phyloP scores from a whole-genome alignment of 2,113 vertebrate species.

The Aspidoscelis tigris region DNA sequence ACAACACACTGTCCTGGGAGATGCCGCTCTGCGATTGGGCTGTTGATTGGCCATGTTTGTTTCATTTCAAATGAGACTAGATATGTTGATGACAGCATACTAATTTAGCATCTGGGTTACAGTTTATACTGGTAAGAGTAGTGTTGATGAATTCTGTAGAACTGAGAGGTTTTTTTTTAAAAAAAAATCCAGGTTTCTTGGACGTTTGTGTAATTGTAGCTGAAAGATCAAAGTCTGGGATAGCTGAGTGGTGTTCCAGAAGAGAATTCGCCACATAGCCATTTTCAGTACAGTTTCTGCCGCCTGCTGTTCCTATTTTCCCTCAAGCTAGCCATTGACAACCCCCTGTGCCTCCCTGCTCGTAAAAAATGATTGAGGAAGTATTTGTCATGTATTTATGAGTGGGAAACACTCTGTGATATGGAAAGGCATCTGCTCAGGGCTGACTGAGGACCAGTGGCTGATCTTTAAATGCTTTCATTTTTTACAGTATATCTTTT shows the following conservation, averaged over 20 bases:
- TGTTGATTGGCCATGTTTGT: slow-evolving; percentile 88
- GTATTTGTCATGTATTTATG: slow-evolving; percentile 99
- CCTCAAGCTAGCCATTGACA: slow-evolving; percentile 93
- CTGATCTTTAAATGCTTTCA: slow-evolving; percentile 77
- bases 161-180: slow-evolving; percentile 58
- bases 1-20: slow-evolving; percentile 87
- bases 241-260: slow-evolving; percentile 97
- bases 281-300: slow-evolving; percentile 93
- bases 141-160: slow-evolving; percentile 66
- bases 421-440: slow-evolving; percentile 90
- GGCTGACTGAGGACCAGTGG: slow-evolving; percentile 83
- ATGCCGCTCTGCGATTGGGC: slow-evolving; percentile 95
- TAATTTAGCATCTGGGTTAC: slow-evolving; percentile 82
- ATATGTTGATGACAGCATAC: slow-evolving; percentile 90
- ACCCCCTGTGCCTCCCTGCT: slow-evolving; percentile 97
- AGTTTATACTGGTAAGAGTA: slow-evolving; percentile 80
- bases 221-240: slow-evolving; percentile 93
- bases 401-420: slow-evolving; percentile 94
- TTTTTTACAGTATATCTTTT: slow-evolving; percentile 78
- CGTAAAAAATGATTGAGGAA: slow-evolving; percentile 99
- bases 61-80: slow-evolving; percentile 68
- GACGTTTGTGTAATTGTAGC: slow-evolving; percentile 95
- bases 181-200: slow-evolving; percentile 76
- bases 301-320: slow-evolving; percentile 95
- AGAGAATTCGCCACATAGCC: slow-evolving; percentile 94